Evolutionary conservation across 2,113 vertebrate genomes (phyloP), one percentile per base, ranked within the genome.

Genomic region (Lycocorax pyrrhopterus): DNA sequence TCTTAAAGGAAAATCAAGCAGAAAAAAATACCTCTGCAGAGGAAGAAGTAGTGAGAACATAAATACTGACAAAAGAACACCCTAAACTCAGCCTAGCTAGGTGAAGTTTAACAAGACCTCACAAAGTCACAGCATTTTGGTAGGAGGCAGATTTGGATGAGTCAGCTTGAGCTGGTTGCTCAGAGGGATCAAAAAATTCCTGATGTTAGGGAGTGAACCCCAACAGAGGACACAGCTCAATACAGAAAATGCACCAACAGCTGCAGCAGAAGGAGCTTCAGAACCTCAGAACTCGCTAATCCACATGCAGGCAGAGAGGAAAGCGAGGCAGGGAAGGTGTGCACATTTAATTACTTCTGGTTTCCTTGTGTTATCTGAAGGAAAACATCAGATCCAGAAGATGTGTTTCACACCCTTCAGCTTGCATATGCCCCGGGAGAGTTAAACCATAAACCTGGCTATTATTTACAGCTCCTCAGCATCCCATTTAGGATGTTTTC

Each of bases 391-490:
- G 51, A 41, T 66, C 60, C 58, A 84, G 68, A 86, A 32, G 43
- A 27, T 3, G 16, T 3, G 16, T 74, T 92, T 80, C 67, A 47
- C 47, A 73, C 75, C 21, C 59, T 63, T 76, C 71, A 77, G 78
- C 44, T 59, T 43, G 46, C 14, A 19, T 12, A 13, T 16, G 16
- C 21, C 90, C 78, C 90, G 12, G 12, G 88, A 93, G 83, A 86
- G 39, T 81, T 79, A 85, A 92, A 78, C 12, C 15, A 16, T 21
- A 88, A 80, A 52, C 37, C 76, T 87, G 86, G 76, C 37, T 87
- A 69, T 88, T 89, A 76, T 84, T 84, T 87, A 89, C 91, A 89
- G 79, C 49, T 84, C 35, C 68, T 71, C 92, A 64, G 89, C 33
- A 82, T 23, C 55, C 69, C 51, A 44, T 35, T 66, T 46, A 74